Base-by-base conservation (phyloP, 2,888 invertebrate species). In the Macaria liturata region DNA sequence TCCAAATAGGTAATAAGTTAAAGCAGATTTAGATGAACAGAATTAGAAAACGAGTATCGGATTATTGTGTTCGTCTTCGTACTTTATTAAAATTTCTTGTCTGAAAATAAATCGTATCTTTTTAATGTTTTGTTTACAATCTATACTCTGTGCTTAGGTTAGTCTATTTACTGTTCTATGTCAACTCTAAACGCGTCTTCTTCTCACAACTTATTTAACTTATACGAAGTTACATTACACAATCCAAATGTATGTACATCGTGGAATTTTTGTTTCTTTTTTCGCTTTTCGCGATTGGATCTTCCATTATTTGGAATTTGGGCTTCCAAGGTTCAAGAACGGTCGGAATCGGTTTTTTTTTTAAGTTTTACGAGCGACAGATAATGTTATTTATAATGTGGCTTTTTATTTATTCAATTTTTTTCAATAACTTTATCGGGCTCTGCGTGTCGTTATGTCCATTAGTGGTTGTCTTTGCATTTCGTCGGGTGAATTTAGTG, bases 351-450 rank as follows among this genome's bases (percentile, higher is more conserved):
- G 75, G 77, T n/a, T n/a, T n/a, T 20, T 20, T 20, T 20, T 20
- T 20, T 20, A 72, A 79, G 80, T 83, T 85, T 86, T 85, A 87
- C 78, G 83, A 78, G 68, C 74, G 65, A 69, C 73, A 77, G 78
- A 83, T 83, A 78, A 70, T 67, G 77, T 84, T 86, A 83, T 86
- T 86, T 86, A 86, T 83, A 77, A 71, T 67, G 72, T 68, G 8
- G 68, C 73, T 74, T 78, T 79, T 86, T 83, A 83, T 84, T 86
- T 82, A 83, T 83, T 86, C 81, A 83, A 87, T 86, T 84, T 86
- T 82, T 83, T 83, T 86, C 81, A 83, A 87, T 86, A 84, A 85
- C 78, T 77, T 84, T 83, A 86, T 84, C 81, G 71, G 74, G 80
- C 79, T 77, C 76, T 71, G 66, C 73, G 75, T 81, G 80, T 79